Base-by-base conservation (phyloP, 2,888 invertebrate species). In the Coleophora deauratella region DNA sequence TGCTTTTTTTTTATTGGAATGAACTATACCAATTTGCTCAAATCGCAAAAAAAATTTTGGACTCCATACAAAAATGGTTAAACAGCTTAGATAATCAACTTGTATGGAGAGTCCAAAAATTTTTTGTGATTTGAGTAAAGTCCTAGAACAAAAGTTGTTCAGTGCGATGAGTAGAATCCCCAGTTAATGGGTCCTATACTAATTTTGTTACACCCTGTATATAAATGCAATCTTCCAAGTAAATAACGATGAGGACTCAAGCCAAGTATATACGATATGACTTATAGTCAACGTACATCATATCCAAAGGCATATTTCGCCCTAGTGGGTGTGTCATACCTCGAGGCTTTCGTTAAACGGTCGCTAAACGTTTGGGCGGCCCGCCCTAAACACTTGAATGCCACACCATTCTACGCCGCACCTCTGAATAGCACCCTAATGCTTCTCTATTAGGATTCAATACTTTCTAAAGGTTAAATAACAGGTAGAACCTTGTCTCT, bases 321-420 rank as follows among this genome's bases (percentile, higher is more conserved):
- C 71, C 66, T 57, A 54, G 72, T 69, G 84, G 84, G 84, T 77
- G 85, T 81, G 81, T 76, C 81, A 66, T 31, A 68, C 71, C 71
- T 67, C 71, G 66, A 69, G 67, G 64, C 72, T 70, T 72, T 68
- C 70, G 75, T 71, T 84, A 85, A 85, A 84, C 81, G 81, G 67
- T 76, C 73, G 76, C 75, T 84, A 85, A 85, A 84, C 84, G 85
- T 75, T 85, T 85, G 85, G 85, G 85, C 85, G 84, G 84, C 80
- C 84, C 84, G 85, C 85, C 85, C 84, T 81, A 72, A 71, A 56
- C 54, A 62, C 67, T 71, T 66, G 58, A 60, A 60, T 58, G 47
- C 57, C 63, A 73, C 65, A 63, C 47, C 64, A 69, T 57, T 54
- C 48, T 54, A 58, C 50, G 43, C 39, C 31, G 36, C 47, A 31